Conservation (phyloP, 2,888 invertebrate species). For the Rotaria macrura region DNA sequence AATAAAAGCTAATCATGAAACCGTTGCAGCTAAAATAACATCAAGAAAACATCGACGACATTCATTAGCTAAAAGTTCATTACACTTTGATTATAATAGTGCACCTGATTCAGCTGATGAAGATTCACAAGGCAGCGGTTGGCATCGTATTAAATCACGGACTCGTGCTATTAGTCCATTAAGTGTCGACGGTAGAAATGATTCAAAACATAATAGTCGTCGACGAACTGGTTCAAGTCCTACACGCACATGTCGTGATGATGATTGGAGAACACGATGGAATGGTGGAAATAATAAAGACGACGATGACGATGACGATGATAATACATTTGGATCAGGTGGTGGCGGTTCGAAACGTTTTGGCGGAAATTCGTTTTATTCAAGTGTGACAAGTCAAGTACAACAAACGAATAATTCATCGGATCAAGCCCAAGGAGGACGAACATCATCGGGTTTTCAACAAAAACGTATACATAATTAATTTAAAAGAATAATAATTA, state of each 20-base stretch:
- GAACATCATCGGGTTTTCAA: background rate
- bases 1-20: constrained; percentile 25
- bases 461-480: background rate
- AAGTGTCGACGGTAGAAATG: background rate
- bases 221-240: constrained; percentile 3
- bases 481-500: too few relatives aligned
- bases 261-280: constrained; percentile 8
- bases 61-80: constrained; percentile 20
- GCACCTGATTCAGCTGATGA: constrained; percentile 19
- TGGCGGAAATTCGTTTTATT: background rate
- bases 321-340: background rate
- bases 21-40: constrained; percentile 30
- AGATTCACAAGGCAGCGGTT: background rate
- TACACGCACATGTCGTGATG: background rate
- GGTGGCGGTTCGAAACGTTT: background rate
- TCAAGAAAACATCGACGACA: constrained; percentile 25
- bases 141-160: background rate
- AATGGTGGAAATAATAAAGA: background rate
- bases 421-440: background rate
- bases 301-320: background rate
- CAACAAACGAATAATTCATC: background rate
- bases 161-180: background rate
- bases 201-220: background rate
- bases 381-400: background rate
- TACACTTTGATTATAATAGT: constrained; percentile 21